phyloP scores from a whole-genome alignment of 2,888 invertebrate genomes.

The Callyntrura sp. region DNA sequence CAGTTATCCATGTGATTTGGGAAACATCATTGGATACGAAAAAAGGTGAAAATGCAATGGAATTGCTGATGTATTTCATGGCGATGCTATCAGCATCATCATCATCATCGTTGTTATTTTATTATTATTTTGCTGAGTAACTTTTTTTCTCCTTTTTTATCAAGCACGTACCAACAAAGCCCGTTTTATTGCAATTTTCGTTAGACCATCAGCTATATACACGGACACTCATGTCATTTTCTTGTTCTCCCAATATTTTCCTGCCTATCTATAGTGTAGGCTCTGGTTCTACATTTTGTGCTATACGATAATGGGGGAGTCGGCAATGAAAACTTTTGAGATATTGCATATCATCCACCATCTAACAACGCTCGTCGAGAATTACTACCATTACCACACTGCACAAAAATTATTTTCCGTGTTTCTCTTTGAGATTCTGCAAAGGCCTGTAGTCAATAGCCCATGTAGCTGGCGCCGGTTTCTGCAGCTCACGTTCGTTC shows the following conservation, averaged over 20 bases:
- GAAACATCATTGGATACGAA: slow-evolving; percentile 24
- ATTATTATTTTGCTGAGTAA: background rate
- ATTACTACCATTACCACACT: background rate
- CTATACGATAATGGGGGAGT: too few species aligned
- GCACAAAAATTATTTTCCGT: background rate
- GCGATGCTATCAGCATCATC: background rate
- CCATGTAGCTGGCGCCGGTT: slow-evolving; percentile 62
- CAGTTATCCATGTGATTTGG: slow-evolving; percentile 33
- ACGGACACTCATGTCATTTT: background rate
- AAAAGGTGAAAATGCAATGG: slow-evolving; percentile 11
- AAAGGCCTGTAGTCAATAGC: slow-evolving; percentile 43
- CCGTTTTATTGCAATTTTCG: background rate
- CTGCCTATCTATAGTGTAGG: background rate
- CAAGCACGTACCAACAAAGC: background rate
- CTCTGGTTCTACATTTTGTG: background rate
- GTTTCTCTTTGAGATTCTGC: background rate
- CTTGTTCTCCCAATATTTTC: background rate
- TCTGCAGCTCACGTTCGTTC: background rate
- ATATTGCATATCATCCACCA: slow-evolving; percentile 7
- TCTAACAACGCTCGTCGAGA: background rate
- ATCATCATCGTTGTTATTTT: background rate
- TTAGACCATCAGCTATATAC: background rate
- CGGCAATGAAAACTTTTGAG: slow-evolving; percentile 36
- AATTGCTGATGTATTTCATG: background rate
- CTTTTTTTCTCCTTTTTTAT: background rate